Evolutionary conservation across 2,113 vertebrate genomes (phyloP).

Genomic region (Romanogobio albipinnatus): DNA sequence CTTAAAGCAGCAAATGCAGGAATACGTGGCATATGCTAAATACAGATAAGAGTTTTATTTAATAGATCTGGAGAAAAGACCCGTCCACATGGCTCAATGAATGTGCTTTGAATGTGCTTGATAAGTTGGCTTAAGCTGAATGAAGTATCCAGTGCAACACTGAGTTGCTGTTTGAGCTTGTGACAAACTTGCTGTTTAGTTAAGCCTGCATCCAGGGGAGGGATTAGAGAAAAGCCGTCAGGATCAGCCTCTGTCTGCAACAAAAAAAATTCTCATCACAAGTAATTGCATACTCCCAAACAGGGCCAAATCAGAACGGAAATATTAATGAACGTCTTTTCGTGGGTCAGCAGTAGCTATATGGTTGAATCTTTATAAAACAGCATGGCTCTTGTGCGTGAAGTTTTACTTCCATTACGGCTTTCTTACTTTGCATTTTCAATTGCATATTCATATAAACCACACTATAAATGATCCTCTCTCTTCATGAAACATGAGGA

Average conservation of each 20-base stretch:
- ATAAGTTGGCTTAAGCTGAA: slow-evolving; percentile 84
- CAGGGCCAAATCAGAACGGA: slow-evolving; percentile 47
- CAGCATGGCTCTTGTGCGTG: background rate
- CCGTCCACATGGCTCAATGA: slow-evolving; percentile 76
- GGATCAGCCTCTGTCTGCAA: slow-evolving; percentile 77
- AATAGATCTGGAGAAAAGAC: slow-evolving; percentile 81
- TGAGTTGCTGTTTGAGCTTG: slow-evolving; percentile 77
- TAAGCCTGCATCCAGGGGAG: slow-evolving; percentile 76
- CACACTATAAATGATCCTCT: background rate
- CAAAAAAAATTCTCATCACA: slow-evolving; percentile 74
- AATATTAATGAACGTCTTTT: slow-evolving; percentile 7
- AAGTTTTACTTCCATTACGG: background rate
- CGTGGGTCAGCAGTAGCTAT: slow-evolving; percentile 1
- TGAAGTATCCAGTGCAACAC: slow-evolving; percentile 76
- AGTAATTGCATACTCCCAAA: slow-evolving; percentile 69
- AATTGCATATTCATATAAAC: background rate
- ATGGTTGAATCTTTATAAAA: slow-evolving; percentile 6
- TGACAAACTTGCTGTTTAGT: slow-evolving; percentile 79
- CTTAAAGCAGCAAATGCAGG: slow-evolving; percentile 78
- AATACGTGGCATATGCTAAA: slow-evolving; percentile 81
- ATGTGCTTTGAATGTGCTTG: slow-evolving; percentile 81
- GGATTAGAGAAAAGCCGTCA: slow-evolving; percentile 80
- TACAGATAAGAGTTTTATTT: slow-evolving; percentile 83
- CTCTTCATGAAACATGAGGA: slow-evolving; percentile 1
- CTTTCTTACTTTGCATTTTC: background rate